Evolutionary conservation across 2,888 invertebrate genomes (phyloP).

Genomic region (Phaonia tiefii): DNA sequence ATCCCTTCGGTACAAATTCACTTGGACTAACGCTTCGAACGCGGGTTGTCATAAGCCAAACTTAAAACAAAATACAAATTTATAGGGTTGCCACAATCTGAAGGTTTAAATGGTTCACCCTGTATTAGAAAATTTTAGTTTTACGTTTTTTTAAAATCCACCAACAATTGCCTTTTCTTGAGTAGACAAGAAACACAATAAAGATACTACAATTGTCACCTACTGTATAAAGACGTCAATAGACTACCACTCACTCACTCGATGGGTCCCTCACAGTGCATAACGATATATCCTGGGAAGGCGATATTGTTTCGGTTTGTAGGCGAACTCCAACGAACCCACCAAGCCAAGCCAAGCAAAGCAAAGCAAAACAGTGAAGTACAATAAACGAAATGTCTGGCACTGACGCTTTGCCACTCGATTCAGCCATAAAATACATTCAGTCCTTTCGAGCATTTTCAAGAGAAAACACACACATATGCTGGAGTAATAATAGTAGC

Average conservation of each 20-base stretch:
- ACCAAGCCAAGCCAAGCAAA: conserved; percentile 41
- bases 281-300: conserved; percentile 1
- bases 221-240: conserved; percentile 46
- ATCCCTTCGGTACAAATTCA: too few relatives aligned
- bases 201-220: too few relatives aligned
- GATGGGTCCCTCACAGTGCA: conserved; percentile 35
- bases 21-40: too few relatives aligned
- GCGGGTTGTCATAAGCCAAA: too few relatives aligned
- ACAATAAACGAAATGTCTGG: conserved; percentile 24
- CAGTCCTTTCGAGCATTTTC: conserved; percentile 68
- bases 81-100: too few relatives aligned
- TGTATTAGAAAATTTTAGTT: too few relatives aligned
- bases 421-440: conserved; percentile 66
- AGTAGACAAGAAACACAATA: too few relatives aligned
- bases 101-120: too few relatives aligned
- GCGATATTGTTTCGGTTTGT: conserved; percentile 16
- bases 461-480: conserved; percentile 55
- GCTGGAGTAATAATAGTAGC: not conserved
- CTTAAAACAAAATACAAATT: too few relatives aligned
- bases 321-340: conserved; percentile 25
- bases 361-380: conserved; percentile 9
- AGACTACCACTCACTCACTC: conserved; percentile 48
- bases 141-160: too few relatives aligned
- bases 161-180: too few relatives aligned
- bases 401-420: conserved; percentile 67